phyloP scores from a whole-genome alignment of 2,797 vertebrate genomes.

The Centropyge bicolor region DNA sequence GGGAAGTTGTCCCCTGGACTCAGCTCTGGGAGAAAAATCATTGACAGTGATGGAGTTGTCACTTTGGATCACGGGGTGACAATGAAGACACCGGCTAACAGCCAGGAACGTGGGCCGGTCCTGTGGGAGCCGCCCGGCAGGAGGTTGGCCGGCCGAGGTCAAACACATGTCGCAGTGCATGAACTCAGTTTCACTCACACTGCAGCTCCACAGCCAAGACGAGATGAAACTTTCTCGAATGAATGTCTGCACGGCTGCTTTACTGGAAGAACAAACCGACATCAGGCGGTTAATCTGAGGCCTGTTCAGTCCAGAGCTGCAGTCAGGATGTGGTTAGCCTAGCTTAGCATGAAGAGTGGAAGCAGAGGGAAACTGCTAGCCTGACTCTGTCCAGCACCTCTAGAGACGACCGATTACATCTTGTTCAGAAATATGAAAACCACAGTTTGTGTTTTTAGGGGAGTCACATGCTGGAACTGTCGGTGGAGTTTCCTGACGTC shows the following conservation, averaged over 20 bases:
- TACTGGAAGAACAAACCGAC: too few species aligned
- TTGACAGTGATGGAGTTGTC: slow-evolving; percentile 51
- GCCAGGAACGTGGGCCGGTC: slow-evolving; percentile 33
- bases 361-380: neutral
- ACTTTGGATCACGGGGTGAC: slow-evolving; percentile 60
- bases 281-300: neutral
- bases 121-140: slow-evolving; percentile 24
- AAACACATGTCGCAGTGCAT: slow-evolving; percentile 23
- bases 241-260: neutral
- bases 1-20: slow-evolving; percentile 40
- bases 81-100: slow-evolving; percentile 46
- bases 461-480: too few species aligned
- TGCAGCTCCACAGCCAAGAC: neutral
- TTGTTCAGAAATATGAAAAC: too few species aligned
- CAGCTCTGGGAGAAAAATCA: slow-evolving; percentile 34
- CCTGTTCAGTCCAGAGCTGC: neutral
- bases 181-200: slow-evolving; percentile 25
- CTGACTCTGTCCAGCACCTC: neutral
- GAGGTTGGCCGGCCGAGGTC: slow-evolving; percentile 31
- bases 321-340: neutral
- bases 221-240: neutral
- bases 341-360: neutral
- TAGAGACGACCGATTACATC: neutral
- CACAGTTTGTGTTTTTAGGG: too few species aligned
- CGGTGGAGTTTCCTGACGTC: neutral